Base-by-base conservation (phyloP, 2,888 invertebrate genomes). In the Cistogaster globosa region DNA sequence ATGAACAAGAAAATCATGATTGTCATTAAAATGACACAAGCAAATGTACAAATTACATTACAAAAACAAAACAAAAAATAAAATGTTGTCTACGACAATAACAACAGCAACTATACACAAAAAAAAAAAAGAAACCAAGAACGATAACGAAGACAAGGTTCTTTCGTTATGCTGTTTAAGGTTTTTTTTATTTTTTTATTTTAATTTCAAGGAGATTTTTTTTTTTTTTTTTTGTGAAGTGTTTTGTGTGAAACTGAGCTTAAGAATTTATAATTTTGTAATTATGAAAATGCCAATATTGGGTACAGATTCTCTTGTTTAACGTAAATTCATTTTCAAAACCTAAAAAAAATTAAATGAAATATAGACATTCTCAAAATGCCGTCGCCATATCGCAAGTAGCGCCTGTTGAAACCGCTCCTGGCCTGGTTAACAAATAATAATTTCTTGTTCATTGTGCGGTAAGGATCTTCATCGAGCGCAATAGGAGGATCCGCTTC, bases 1-100 rank as follows among this genome's bases (percentile, higher is more conserved):
- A 90, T 90, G 87, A 88, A 88, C 87, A 87, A 86, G 87, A 71
- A 69, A 83, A 86, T 82, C 84, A 86, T 86, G 84, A 82, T 84
- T 84, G 81, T 76, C 82, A 86, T 82, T 82, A 84, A 86, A 84
- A 86, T 84, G 84, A 86, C 86, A 84, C 81, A 86, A 78, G 83
- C 78, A 85, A 86, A 81, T 84, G 84, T 84, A 84, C 86, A 86
- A 86, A 86, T 86, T 84, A 82, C 82, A 82, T 82, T 80, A 83
- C 68, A 75, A 48, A 58, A 68, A 26, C 58, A 67, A n/a, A n/a
- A 60, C 65, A 53, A 77, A 22, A 53, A 53, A 53, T 12, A 42
- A 42, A 12, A 42, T 12, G 42, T 42, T 12, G 1, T 42, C 42
- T 2, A 22, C 55, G 63, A 38, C 51, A 68, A 36, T 67, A 57